phyloP scores from a whole-genome alignment of 2,888 invertebrate genomes.

The Eilema sororculum region DNA sequence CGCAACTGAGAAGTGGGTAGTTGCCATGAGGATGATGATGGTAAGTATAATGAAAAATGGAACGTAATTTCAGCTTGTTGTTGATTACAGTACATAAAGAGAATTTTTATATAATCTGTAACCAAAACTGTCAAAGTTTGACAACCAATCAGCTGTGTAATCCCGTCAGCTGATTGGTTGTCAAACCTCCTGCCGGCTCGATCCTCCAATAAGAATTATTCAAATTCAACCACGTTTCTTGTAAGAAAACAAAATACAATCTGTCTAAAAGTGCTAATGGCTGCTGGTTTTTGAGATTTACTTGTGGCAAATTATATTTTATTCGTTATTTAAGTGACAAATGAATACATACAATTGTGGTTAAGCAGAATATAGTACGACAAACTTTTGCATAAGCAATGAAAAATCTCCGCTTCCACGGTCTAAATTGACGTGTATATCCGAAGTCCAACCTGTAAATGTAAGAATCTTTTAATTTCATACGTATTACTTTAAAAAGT shows the following conservation, averaged over 20 bases:
- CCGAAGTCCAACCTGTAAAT: conserved; percentile 61
- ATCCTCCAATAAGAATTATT: conserved; percentile 40
- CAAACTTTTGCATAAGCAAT: conserved; percentile 24
- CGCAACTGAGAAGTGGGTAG: too few species aligned
- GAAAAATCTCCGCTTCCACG: conserved; percentile 24
- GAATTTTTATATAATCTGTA: not conserved
- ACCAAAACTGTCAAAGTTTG: conserved; percentile 28
- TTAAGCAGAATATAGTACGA: conserved; percentile 23
- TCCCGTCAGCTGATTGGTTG: conserved; percentile 33
- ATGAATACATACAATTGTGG: conserved; percentile 30
- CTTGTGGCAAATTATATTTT: conserved; percentile 59
- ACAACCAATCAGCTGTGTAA: not conserved
- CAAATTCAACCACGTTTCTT: conserved; percentile 44
- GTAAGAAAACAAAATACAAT: conserved; percentile 52
- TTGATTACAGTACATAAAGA: conserved; percentile 23
- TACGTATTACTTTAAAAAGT: conserved; percentile 51
- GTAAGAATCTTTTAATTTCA: conserved; percentile 60
- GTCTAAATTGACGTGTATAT: conserved; percentile 42
- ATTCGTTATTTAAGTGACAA: conserved; percentile 32
- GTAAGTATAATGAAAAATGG: not conserved
- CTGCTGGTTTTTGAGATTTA: conserved; percentile 64
- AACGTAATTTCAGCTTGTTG: conserved; percentile 24
- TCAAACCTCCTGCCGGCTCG: fast-evolving
- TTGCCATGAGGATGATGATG: too few species aligned
- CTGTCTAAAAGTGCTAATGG: conserved; percentile 59